These are phyloP conservation scores for Sylvia borin DNA, from an alignment of 2,797 vertebrate genomes.

Conservation along the genomic window DNA sequence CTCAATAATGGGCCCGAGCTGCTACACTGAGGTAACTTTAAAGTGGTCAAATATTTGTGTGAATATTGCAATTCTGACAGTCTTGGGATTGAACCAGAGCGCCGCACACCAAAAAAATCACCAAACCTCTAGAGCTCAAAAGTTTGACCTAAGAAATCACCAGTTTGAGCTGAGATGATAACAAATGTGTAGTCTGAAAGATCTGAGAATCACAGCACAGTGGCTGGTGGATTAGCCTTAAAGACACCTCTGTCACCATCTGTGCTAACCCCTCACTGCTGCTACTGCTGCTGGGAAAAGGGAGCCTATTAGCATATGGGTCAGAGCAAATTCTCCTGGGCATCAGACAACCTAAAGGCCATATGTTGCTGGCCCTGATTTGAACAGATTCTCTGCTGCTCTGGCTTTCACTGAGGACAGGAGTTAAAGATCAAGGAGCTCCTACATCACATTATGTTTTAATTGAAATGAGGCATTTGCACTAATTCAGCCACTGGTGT, in stretches of 20 bases:
- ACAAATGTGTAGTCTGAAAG: neutral
- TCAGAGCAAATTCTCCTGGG: conserved; percentile 9
- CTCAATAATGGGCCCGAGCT: neutral
- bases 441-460: neutral
- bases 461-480: neutral
- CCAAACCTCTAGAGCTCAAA: neutral
- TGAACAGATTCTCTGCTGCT: conserved; percentile 12
- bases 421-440: conserved; percentile 1
- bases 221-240: conserved; percentile 3
- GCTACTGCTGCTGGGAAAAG: neutral
- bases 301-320: neutral
- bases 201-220: neutral
- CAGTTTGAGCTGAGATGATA: neutral
- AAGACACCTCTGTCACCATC: neutral
- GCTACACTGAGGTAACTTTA: neutral
- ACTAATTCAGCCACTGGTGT: neutral
- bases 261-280: neutral
- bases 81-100: neutral
- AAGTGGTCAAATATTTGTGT: neutral
- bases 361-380: conserved; percentile 5
- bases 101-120: neutral
- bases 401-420: conserved; percentile 29
- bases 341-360: neutral
- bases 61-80: neutral
- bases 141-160: neutral